Evolutionary conservation across 2,113 vertebrate genomes (phyloP).

Genomic region (Chloropsis cyanopogon): DNA sequence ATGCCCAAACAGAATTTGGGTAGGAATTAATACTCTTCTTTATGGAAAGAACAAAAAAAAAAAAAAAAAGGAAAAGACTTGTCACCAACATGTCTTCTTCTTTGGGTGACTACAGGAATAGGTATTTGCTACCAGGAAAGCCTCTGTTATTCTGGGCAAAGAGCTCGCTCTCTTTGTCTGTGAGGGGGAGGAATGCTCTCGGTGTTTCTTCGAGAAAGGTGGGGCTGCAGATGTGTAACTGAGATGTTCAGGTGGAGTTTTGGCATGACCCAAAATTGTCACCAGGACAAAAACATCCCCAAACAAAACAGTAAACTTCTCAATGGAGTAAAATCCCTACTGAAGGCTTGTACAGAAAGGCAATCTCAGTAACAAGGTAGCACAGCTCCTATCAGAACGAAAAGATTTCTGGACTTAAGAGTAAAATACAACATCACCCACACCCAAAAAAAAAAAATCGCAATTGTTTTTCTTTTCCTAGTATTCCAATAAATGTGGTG

Average conservation of each 20-base stretch:
- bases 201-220: background rate
- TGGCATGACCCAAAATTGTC: background rate
- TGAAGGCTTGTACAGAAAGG: background rate
- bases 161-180: background rate
- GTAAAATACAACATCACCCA: background rate
- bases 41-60: background rate
- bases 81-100: background rate
- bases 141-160: constrained; percentile 9
- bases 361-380: background rate
- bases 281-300: background rate
- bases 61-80: background rate
- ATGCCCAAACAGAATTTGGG: background rate
- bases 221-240: background rate
- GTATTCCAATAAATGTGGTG: background rate
- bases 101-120: background rate
- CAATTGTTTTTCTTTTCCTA: background rate
- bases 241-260: background rate
- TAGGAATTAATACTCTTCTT: background rate
- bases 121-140: constrained; percentile 7
- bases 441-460: background rate
- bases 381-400: background rate
- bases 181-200: background rate
- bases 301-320: background rate
- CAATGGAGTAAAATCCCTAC: background rate
- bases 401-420: background rate